Evolutionary conservation across 2,888 invertebrate genomes (phyloP), one percentile per base, ranked within the genome.

Genomic region (Rosalia funebris): DNA sequence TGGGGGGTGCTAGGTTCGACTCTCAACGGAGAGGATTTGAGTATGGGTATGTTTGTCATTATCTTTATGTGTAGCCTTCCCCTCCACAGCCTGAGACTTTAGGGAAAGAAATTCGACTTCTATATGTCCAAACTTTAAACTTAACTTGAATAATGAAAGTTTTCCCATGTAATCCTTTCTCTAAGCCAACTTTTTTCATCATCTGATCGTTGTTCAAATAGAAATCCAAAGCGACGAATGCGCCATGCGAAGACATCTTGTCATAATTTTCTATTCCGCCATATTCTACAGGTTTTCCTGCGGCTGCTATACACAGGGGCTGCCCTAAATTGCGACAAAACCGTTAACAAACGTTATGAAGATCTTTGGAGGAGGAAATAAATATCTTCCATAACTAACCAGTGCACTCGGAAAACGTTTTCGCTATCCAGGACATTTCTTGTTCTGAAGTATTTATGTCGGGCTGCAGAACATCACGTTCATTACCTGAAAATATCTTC

Each of bases 141-240:
- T n/a, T n/a, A n/a, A 76, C 77, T 69, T 78, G 76, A 12, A 79
- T 67, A n/a, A 81, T 78, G 66, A 78, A 81, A 0, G 73, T 79
- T 71, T 80, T 81, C 16, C 72, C 70, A 15, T 66, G 60, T 31
- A 79, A 59, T 34, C 75, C 75, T 32, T 56, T 52, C 4, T 66
- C 66, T 19, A 77, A 54, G 4, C 62, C 67, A 17, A 77, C 66
- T 54, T 66, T 69, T 4, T 68, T 56, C 70, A 74, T 70, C 2
- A 78, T 42, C 3, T 71, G 48, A n/a, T 72, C 65, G 55, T 78
- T 71, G 3, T 73, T 70, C 34, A 80, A 39, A 60, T 79, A 75
- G 17, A 70, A 59, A 41, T 77, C 69, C 10, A 79, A 53, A 9
- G 73, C 72, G 16, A 69, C 71, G 41, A 72, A 70, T 4, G 76